Conservation (phyloP, 2,113 vertebrate genomes). For the Calypte anna region DNA sequence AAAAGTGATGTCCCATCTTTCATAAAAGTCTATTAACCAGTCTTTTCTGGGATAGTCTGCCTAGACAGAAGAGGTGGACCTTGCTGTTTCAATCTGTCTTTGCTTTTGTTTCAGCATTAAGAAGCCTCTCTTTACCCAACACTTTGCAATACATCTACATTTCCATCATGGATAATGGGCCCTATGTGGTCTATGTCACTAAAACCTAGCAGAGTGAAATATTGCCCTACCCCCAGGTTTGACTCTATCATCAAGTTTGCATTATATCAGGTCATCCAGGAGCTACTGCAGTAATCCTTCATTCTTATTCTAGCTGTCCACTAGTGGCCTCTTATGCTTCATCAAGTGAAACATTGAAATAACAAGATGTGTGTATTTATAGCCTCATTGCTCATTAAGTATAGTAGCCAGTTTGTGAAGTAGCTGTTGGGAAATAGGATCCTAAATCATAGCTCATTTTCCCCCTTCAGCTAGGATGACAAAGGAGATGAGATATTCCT, state of each 20-base stretch:
- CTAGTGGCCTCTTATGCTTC: slow-evolving; percentile 49
- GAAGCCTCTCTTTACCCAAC: slow-evolving; percentile 22
- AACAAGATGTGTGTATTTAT: slow-evolving; percentile 58
- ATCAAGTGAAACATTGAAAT: slow-evolving; percentile 50
- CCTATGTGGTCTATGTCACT: slow-evolving; percentile 34
- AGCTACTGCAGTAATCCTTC: slow-evolving; percentile 53
- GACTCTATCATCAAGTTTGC: slow-evolving; percentile 37
- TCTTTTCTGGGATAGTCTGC: neutral
- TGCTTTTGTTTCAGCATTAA: slow-evolving; percentile 41
- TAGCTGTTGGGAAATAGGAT: slow-evolving; percentile 30
- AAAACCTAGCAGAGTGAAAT: slow-evolving; percentile 46
- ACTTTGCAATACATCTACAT: slow-evolving; percentile 43
- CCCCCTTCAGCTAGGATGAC: neutral
- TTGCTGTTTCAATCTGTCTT: neutral
- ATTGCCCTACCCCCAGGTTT: slow-evolving; percentile 21
- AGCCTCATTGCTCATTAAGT: slow-evolving; percentile 53
- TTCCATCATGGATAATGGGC: slow-evolving; percentile 35
- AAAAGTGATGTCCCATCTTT: neutral
- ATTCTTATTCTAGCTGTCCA: slow-evolving; percentile 64
- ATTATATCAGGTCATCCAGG: slow-evolving; percentile 48
- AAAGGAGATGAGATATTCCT: slow-evolving; percentile 36
- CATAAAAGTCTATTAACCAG: neutral
- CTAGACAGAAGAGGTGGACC: neutral
- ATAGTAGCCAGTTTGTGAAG: slow-evolving; percentile 40
- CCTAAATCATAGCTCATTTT: slow-evolving; percentile 60